Evolutionary conservation across 2,888 invertebrate species (phyloP).

Genomic region (Lycophotia porphyrea): DNA sequence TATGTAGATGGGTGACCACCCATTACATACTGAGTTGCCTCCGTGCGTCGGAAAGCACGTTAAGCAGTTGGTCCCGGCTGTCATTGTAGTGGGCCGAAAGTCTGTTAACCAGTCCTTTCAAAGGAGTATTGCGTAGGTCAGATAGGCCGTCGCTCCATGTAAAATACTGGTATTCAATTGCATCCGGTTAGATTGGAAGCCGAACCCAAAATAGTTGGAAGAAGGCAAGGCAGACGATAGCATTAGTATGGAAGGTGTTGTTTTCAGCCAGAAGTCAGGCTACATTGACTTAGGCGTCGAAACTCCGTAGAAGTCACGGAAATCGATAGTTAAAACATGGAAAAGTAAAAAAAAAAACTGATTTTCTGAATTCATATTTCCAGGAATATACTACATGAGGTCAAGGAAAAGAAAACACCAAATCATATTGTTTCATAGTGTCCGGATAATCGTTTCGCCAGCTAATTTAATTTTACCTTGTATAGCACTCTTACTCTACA

Average conservation of each 20-base stretch:
- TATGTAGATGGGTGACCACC: too few relatives aligned
- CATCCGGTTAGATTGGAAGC: not conserved
- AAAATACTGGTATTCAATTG: not conserved
- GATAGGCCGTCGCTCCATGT: too few relatives aligned
- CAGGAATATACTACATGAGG: not conserved
- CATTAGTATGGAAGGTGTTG: not conserved
- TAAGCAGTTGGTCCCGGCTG: too few relatives aligned
- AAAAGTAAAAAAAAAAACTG: not conserved
- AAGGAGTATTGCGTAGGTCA: too few relatives aligned
- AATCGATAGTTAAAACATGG: not conserved
- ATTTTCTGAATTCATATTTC: not conserved
- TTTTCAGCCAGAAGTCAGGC: not conserved
- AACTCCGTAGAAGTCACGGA: too few relatives aligned
- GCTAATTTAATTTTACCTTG: not conserved
- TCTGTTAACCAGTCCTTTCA: too few relatives aligned
- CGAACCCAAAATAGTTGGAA: too few relatives aligned
- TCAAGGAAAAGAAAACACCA: not conserved
- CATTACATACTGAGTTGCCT: too few relatives aligned
- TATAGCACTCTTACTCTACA: not conserved
- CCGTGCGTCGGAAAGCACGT: too few relatives aligned
- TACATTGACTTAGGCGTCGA: not conserved
- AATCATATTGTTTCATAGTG: not conserved
- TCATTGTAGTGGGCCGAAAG: too few relatives aligned
- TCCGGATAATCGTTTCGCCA: not conserved
- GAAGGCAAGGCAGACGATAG: too few relatives aligned